Evolutionary conservation across 2,888 invertebrate genomes (phyloP).

Genomic region (Cataglyphis cursor): DNA sequence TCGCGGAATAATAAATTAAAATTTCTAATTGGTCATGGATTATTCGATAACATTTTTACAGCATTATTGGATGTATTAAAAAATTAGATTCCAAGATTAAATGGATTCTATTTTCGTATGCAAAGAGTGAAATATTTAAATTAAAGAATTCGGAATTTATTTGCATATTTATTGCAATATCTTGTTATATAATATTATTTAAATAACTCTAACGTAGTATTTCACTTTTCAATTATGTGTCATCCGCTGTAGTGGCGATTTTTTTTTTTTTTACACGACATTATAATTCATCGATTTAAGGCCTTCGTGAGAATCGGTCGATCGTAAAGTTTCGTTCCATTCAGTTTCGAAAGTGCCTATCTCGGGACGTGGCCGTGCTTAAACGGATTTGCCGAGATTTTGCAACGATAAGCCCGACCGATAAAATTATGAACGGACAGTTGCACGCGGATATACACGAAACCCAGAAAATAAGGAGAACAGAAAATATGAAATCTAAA

Average conservation of each 20-base stretch:
- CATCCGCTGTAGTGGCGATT: background rate
- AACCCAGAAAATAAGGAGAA: background rate
- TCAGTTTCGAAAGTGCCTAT: conserved; percentile 30
- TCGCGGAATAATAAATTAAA: background rate
- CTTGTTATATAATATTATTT: conserved; percentile 5
- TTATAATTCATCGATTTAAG: conserved; percentile 14
- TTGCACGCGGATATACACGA: background rate
- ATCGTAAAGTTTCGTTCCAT: conserved; percentile 25
- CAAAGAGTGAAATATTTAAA: background rate
- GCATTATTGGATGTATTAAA: background rate
- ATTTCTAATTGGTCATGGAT: background rate
- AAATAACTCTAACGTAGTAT: background rate
- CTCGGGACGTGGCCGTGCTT: background rate
- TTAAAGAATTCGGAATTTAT: background rate
- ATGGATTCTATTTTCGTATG: background rate
- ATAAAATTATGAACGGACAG: background rate
- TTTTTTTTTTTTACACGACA: background rate
- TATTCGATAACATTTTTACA: background rate
- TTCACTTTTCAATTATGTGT: background rate
- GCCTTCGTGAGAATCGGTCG: background rate
- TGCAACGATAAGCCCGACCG: conserved; percentile 4
- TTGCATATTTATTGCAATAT: background rate
- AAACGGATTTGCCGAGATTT: conserved; percentile 8
- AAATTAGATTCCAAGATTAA: background rate
- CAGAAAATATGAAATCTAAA: background rate